Evolutionary conservation across 2,113 vertebrate species (phyloP).

Genomic region (Cephalopterus ornatus): DNA sequence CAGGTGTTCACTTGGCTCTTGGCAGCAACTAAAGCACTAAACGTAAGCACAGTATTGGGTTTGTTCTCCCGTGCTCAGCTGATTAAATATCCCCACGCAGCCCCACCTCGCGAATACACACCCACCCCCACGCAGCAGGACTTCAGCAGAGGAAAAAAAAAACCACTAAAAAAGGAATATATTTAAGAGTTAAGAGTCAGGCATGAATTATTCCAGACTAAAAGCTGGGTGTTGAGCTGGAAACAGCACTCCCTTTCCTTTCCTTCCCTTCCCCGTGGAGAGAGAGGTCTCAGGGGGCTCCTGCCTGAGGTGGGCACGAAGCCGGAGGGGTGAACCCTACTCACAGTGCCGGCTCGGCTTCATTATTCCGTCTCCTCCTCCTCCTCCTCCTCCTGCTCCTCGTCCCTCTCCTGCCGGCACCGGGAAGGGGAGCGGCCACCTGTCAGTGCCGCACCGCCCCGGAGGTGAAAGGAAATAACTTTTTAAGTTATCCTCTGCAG

Average conservation of each 20-base stretch:
- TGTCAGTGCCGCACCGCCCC: neutral
- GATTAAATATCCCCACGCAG: neutral
- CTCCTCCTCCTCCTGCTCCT: neutral
- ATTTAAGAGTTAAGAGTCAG: neutral
- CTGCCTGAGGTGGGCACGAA: neutral
- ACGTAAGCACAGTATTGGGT: accelerated
- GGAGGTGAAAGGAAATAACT: neutral
- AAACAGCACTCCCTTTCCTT: neutral
- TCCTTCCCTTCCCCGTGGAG: neutral
- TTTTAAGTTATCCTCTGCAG: accelerated
- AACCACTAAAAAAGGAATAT: accelerated
- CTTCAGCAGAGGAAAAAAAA: accelerated
- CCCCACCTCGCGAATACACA: neutral
- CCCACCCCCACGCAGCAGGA: neutral
- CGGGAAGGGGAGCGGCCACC: neutral
- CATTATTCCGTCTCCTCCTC: neutral
- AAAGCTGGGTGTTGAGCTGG: neutral
- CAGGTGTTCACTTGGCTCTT: neutral
- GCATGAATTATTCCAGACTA: neutral
- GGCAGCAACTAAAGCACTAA: neutral
- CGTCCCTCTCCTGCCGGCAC: neutral
- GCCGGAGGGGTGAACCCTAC: neutral
- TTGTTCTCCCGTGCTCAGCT: neutral
- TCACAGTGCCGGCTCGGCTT: neutral
- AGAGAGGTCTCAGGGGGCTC: neutral